Evolutionary conservation across 2,888 invertebrate species (phyloP).

Genomic region (Hirtodrosophila alboralis): DNA sequence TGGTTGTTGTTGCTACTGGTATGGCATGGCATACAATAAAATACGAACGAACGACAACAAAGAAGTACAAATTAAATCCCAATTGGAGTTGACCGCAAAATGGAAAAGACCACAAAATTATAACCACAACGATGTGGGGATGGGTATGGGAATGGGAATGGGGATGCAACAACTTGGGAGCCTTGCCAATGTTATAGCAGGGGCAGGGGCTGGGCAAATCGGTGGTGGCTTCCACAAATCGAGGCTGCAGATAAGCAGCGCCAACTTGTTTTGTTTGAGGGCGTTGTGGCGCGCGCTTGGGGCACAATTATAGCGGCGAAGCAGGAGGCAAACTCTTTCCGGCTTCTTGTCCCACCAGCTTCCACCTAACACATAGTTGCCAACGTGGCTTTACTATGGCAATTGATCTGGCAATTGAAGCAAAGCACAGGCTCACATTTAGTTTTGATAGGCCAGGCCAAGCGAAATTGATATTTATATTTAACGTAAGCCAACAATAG

Average conservation of each 20-base stretch:
- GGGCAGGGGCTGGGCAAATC: neutral
- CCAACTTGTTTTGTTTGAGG: conserved; percentile 74
- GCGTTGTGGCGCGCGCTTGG: conserved; percentile 71
- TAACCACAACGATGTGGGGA: conserved; percentile 74
- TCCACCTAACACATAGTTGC: conserved; percentile 46
- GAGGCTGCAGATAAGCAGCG: conserved; percentile 73
- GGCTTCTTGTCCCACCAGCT: conserved; percentile 5
- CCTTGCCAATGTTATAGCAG: conserved; percentile 44
- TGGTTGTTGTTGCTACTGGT: conserved; percentile 49
- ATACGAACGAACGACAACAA: conserved; percentile 79
- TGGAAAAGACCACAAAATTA: conserved; percentile 79
- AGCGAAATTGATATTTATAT: conserved; percentile 77
- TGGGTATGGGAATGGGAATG: neutral
- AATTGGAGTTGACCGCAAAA: conserved; percentile 81
- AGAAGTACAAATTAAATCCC: conserved; percentile 80
- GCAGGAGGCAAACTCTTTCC: conserved; percentile 6
- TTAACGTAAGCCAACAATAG: conserved; percentile 73
- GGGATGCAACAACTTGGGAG: conserved; percentile 55
- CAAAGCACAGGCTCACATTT: conserved; percentile 62
- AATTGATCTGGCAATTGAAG: conserved; percentile 75
- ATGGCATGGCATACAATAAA: conserved; percentile 70
- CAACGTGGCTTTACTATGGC: conserved; percentile 67
- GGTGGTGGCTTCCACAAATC: conserved; percentile 35
- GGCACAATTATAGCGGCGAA: conserved; percentile 44
- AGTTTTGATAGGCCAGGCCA: conserved; percentile 61